Base-by-base conservation (phyloP, 2,797 vertebrate genomes). In the Margarornis squamiger region DNA sequence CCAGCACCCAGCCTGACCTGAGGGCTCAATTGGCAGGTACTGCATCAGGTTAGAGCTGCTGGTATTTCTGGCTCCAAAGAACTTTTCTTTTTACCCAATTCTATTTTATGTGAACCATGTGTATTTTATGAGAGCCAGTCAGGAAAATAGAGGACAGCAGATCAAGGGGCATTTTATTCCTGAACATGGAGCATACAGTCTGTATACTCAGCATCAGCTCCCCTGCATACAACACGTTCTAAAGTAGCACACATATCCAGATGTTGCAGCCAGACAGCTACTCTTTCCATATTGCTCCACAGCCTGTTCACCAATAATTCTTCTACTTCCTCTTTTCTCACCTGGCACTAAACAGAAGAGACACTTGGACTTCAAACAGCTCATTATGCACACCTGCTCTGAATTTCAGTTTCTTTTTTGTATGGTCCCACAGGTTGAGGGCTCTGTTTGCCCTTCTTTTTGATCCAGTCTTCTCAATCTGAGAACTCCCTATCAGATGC, bases 221-320 rank as follows among this genome's bases (percentile, higher is more conserved):
- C 32, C 17, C 36, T 0, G 0, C 34, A 48, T 4, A n/a, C n/a
- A 39, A 68, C 12, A 39, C 14, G 27, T 52, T 43, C 55, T 36
- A 0, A 68, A 63, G 26, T 10, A 29, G 17, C 29, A 54, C 19
- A 12, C 2, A 0, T 41, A 36, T 46, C 51, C 76, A 79, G 24
- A 45, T 1, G 2, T 1, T 57, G 34, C 57, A 85, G 22, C 19
- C 70, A 67, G 34, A 27, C 36, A 77, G 14, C 61, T 55, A 10
- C 10, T 45, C 38, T 71, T 54, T 46, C 75, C 45, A 20, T 19
- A 46, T 1, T 54, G 27, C 55, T 76, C 48, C 48, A 48, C 10
- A 39, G 45, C 18, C 49, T 92, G 8, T 29, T 86, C 22, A 68
- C 24, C 77, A 29, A 8, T 20, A 70, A 24, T 55, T 87, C 39